A percentile compares a stretch with the other conserved stretches of the same genome.
These are phyloP conservation scores for Anodontia alba DNA, from an alignment of 2,888 invertebrate species.

Conservation along the genomic window DNA sequence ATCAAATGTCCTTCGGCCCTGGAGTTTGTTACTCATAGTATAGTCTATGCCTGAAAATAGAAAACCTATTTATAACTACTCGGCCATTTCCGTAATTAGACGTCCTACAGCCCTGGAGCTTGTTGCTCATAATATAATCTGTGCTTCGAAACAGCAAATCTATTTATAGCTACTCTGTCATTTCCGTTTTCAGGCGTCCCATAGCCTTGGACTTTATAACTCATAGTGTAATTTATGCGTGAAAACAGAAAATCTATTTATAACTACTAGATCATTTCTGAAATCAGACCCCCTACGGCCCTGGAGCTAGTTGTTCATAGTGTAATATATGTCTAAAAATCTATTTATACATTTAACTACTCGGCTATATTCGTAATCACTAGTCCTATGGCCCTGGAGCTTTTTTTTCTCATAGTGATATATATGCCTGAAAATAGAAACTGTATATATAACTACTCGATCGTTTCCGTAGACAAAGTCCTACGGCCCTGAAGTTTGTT, in stretches of 20 bases:
- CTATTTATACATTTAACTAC: too few relatives aligned
- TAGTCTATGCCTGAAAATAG: conserved; percentile 18
- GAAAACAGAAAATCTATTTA: neutral
- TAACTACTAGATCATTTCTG: too few relatives aligned
- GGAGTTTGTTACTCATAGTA: conserved; percentile 8
- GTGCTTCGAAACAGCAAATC: neutral
- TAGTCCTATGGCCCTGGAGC: too few relatives aligned
- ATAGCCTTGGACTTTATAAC: neutral
- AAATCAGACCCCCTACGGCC: neutral
- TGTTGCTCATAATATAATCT: conserved; percentile 20
- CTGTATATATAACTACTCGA: too few relatives aligned
- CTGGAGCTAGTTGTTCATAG: conserved; percentile 2
- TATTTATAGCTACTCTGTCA: too few relatives aligned
- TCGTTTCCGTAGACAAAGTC: too few relatives aligned
- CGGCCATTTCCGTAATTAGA: too few relatives aligned
- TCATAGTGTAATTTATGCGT: conserved; percentile 21
- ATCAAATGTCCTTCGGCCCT: neutral
- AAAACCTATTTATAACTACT: too few relatives aligned
- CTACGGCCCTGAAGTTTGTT: neutral
- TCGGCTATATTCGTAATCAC: too few relatives aligned
- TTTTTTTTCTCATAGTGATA: too few relatives aligned
- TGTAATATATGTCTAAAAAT: conserved; percentile 13
- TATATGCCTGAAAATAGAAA: too few relatives aligned
- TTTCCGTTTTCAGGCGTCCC: neutral
- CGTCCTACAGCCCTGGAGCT: neutral